Conservation (phyloP, 2,113 vertebrate species). For the Proteles cristata region DNA sequence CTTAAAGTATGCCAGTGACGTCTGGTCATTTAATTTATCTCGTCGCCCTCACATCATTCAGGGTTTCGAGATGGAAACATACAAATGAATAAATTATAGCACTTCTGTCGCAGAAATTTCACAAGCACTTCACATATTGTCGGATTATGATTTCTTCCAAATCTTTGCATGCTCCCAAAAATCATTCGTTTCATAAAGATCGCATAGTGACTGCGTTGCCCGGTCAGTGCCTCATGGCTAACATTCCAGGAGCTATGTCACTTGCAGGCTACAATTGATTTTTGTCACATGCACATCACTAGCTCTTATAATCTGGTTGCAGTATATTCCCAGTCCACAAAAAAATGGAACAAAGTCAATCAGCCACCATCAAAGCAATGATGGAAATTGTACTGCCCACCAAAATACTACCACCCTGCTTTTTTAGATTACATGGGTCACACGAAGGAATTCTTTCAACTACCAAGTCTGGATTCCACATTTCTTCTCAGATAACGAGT, state of each 20-base stretch:
- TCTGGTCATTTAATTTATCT: background rate
- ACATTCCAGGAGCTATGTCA: background rate
- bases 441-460: background rate
- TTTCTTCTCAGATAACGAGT: background rate
- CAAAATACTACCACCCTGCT: background rate
- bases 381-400: background rate
- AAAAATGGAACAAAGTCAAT: background rate
- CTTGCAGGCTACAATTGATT: background rate
- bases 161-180: background rate
- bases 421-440: background rate
- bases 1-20: background rate
- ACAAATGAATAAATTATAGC: background rate
- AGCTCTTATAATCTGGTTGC: background rate
- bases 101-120: background rate
- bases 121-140: background rate
- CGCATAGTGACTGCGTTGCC: no score
- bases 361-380: background rate
- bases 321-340: background rate
- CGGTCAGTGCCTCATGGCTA: background rate
- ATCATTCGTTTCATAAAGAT: background rate
- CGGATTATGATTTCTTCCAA: background rate
- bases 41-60: background rate
- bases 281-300: background rate
- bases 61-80: background rate
- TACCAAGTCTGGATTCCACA: background rate